Evolutionary conservation across 2,888 invertebrate species (phyloP), one percentile per base, ranked within the genome.

Genomic region (Melanchra persicariae): DNA sequence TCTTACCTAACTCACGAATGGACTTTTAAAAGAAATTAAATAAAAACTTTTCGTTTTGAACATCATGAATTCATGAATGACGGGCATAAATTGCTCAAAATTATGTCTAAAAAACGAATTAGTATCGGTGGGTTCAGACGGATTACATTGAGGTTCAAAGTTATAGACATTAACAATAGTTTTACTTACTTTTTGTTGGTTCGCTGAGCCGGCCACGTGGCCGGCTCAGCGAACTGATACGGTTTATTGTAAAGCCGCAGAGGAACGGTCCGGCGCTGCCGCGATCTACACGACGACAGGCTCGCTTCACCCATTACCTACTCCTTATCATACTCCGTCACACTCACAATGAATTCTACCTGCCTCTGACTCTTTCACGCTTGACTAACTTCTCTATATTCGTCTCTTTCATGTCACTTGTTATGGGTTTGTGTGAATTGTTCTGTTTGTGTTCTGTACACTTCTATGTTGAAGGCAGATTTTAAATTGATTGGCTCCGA

Each of bases 181-280:
- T 82, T 67, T 87, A 94, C 95, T 95, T 86, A 95, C 94, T 84
- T 88, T 91, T 92, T 91, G 80, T 88, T 89, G 90, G 90, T 90
- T 90, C 83, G 84, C 73, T 87, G 80, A 81, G 88, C 90, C 93
- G 91, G 91, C 94, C 95, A 95, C 95, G 95, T 95, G 95, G n/a
- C n/a, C n/a, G n/a, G n/a, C n/a, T n/a, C n/a, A n/a, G n/a, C n/a
- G n/a, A n/a, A n/a, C n/a, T n/a, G n/a, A n/a, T n/a, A n/a, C n/a
- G n/a, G 90, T 93, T 85, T 78, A 67, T 77, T 79, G 61, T 59
- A 62, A 74, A 77, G 81, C 85, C 87, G 89, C 85, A 77, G 81
- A 83, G 74, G 68, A 89, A 91, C 87, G 80, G 90, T 91, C 93
- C 92, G 90, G 81, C 88, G 90, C 93, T 93, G 93, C 89, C 94